Evolutionary conservation across 2,113 vertebrate genomes (phyloP).

Genomic region (Dolichallabes microphthalmus): DNA sequence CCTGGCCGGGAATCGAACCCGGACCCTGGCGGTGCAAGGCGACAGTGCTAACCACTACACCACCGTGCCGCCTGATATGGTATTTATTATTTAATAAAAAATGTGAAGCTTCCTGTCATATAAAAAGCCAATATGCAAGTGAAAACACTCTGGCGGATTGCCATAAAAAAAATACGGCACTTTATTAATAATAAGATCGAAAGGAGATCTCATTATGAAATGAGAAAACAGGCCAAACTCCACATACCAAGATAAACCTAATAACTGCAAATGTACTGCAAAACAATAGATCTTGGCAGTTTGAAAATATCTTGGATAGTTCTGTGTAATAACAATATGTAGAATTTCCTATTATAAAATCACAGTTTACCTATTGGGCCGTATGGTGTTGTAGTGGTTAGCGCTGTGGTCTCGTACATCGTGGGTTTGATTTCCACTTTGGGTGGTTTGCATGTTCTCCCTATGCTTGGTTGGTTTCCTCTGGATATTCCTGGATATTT

Average conservation of each 20-base stretch:
- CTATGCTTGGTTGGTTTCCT: too few species aligned
- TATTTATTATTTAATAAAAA: neutral
- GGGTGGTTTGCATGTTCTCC: too few species aligned
- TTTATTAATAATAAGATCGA: neutral
- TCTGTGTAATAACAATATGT: neutral
- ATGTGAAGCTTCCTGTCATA: neutral
- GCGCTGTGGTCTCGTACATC: too few species aligned
- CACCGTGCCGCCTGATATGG: too few species aligned
- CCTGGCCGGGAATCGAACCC: too few species aligned
- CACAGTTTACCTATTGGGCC: neutral
- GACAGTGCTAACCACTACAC: too few species aligned
- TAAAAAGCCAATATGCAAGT: neutral
- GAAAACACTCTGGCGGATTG: neutral
- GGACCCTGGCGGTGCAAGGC: too few species aligned
- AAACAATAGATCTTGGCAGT: neutral
- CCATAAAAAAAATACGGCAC: neutral
- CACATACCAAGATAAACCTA: neutral
- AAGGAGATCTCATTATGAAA: too few species aligned
- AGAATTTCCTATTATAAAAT: neutral
- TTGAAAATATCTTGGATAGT: neutral
- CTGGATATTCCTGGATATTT: too few species aligned
- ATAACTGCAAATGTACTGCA: neutral
- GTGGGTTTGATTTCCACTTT: too few species aligned
- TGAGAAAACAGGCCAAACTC: neutral
- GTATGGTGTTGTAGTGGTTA: too few species aligned